Conservation (phyloP, 2,113 vertebrate genomes). For the Otis tarda region DNA sequence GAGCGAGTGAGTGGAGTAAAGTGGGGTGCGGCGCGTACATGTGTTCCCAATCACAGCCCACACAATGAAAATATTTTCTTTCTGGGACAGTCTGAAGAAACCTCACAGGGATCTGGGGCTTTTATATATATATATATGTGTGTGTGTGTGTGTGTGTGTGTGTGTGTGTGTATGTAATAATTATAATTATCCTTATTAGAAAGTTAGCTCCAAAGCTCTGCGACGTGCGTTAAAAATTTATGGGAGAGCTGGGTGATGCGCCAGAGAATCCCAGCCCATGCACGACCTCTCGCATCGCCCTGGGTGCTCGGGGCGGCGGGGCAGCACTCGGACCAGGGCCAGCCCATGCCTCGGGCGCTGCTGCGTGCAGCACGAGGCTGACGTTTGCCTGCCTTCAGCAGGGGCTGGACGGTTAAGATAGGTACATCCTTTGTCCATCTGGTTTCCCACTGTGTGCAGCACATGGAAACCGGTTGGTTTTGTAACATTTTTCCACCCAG, state of each 20-base stretch:
- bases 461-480: not conserved
- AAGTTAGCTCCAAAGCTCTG: conserved; percentile 28
- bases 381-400: not conserved
- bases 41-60: conserved; percentile 78
- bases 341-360: not conserved
- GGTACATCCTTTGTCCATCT: not conserved
- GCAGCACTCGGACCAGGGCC: not conserved
- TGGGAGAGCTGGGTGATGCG: not conserved
- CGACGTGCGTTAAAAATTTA: conserved; percentile 13
- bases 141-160: not conserved
- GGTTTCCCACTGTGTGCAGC: not conserved
- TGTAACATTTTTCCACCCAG: not conserved
- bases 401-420: not conserved
- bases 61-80: conserved; percentile 79
- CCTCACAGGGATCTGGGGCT: conserved; percentile 51
- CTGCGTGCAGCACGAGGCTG: not conserved
- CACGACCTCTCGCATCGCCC: not conserved
- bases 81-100: conserved; percentile 73
- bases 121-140: not conserved
- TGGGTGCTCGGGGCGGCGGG: not conserved
- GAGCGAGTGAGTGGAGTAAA: conserved; percentile 27
- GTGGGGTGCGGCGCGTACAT: conserved; percentile 62
- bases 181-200: conserved; percentile 67
- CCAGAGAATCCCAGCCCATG: not conserved
- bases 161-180: conserved; percentile 49